Base-by-base conservation (phyloP, 2,113 vertebrate genomes). In the Apeltes quadracus region DNA sequence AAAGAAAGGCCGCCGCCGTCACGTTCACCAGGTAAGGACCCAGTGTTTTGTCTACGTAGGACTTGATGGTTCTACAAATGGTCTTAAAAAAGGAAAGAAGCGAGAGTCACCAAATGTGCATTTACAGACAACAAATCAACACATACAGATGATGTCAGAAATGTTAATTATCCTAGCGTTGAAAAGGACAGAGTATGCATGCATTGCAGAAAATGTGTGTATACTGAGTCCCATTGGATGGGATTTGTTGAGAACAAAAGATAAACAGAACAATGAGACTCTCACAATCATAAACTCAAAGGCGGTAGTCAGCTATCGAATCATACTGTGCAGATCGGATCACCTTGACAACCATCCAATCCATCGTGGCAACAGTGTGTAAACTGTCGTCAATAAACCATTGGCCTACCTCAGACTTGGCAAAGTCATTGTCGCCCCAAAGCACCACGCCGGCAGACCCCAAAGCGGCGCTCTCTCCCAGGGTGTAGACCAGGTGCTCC, bases 21-120 rank as follows among this genome's bases (percentile, higher is more conserved):
- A 94, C 91, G 5, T 95, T 95, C 22, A 95, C 92, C 81, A 95
- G 41, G 73, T 94, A 95, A 2, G 39, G 78, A 18, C 94, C 94
- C 61, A 95, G 79, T 18, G 56, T 88, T 2, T 82, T 8, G 2
- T 94, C 92, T 3, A 94, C 70, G 82, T 91, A 94, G 69, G 44
- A 80, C 27, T 85, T 92, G 43, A 95, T 7, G 0, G 72, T 69
- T 0, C 79, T 41, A 78, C 94, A 95, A 3, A 81, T 41, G 3
- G 56, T 62, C 93, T 94, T 68, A 76, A 57, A 56, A 18, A 3
- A 48, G n/a, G 46, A n/a, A 36, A 27, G 27, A 59, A 32, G 85
- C 13, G n/a, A 20, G 12, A n/a, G 2, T 20, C 12, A 11, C 3
- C 0, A 34, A 36, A 34, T 13, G 56, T 18, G 14, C 7, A 64